Base-by-base conservation (phyloP, 2,113 vertebrate species). In the Petrocephalus zakoni region DNA sequence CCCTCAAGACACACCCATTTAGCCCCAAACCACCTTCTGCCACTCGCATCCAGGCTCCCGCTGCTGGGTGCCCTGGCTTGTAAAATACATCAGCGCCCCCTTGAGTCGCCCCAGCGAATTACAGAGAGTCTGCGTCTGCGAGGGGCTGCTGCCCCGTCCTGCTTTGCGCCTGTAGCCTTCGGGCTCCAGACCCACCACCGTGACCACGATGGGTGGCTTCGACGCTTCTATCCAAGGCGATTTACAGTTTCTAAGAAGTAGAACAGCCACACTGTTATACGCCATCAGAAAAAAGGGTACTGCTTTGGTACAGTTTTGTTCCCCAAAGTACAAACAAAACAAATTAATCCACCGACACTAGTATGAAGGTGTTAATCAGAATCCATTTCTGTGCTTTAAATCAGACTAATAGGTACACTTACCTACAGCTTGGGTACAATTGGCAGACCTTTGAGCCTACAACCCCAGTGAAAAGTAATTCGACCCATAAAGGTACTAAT, bases 1-100 rank as follows among this genome's bases (percentile, higher is more conserved):
- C 46, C 19, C 46, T 51, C 42, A 89, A 86, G 75, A 68, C 88
- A 89, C 88, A 84, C 88, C 88, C 88, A 61, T 88, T 17, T 61
- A 56, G 55, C 49, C 56, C 25, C 9, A n/a, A 72, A 52, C 56
- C 56, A 25, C 82, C 22, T 47, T 85, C 51, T 68, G 11, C 19
- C 19, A 72, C 81, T 83, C 68, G n/a, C 34, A 64, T 88, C 37
- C 34, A 42, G 22, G 61, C 56, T 22, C 56, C 37, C 10, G 42
- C 17, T 25, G 37, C 37, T 52, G 4, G 37, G 53, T 47, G 42
- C 82, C 17, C 0, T 8, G 9, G 42, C 2, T 53, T 46, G 52
- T 51, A 25, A 85, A 64, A 85, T 64, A 13, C 81, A 52, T 49
- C 42, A 89, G 88, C 88, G 8, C 88, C 88, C 42, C 58, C 88